phyloP scores from a whole-genome alignment of 2,888 invertebrate genomes.

The Torymus texanus region DNA sequence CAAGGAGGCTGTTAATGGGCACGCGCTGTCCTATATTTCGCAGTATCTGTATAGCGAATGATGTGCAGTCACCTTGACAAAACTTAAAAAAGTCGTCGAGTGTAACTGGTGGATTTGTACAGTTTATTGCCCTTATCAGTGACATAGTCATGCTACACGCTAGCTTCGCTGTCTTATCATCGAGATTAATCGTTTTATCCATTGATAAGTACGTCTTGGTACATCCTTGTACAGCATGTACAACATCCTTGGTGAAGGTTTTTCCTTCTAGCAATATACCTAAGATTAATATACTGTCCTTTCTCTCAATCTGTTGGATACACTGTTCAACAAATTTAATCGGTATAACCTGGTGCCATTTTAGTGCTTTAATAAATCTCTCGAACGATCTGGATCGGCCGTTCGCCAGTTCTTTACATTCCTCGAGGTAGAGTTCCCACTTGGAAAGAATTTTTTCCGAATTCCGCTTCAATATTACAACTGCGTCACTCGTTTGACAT shows the following conservation, averaged over 20 bases:
- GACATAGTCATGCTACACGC: slow-evolving; percentile 21
- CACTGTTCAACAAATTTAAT: slow-evolving; percentile 59
- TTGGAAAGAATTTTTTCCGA: slow-evolving; percentile 28
- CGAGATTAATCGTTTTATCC: slow-evolving; percentile 56
- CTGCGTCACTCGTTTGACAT: slow-evolving; percentile 9
- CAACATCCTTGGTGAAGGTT: slow-evolving; percentile 55
- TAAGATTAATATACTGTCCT: slow-evolving; percentile 49
- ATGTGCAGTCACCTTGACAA: slow-evolving; percentile 51
- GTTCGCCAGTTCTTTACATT: slow-evolving; percentile 2
- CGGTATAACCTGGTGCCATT: slow-evolving; percentile 68
- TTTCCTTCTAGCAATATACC: slow-evolving; percentile 62
- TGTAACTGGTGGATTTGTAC: slow-evolving; percentile 67
- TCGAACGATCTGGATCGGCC: not conserved
- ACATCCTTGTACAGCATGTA: too few species aligned
- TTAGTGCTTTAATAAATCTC: slow-evolving; percentile 59
- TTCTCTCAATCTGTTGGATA: slow-evolving; percentile 15
- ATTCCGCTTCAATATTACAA: slow-evolving; percentile 8
- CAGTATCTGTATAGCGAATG: slow-evolving; percentile 51
- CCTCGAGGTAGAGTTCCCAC: slow-evolving; percentile 44
- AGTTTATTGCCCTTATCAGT: slow-evolving; percentile 56
- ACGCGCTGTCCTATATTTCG: slow-evolving; percentile 60
- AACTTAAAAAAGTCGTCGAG: slow-evolving; percentile 54
- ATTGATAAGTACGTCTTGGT: slow-evolving; percentile 62
- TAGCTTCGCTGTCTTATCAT: slow-evolving; percentile 45
- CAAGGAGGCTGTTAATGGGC: slow-evolving; percentile 57